Percentiles rank a stretch among this genome's conserved stretches.
phyloP scores from a whole-genome alignment of 2,888 invertebrate genomes.

The Drosophila kanekoi region DNA sequence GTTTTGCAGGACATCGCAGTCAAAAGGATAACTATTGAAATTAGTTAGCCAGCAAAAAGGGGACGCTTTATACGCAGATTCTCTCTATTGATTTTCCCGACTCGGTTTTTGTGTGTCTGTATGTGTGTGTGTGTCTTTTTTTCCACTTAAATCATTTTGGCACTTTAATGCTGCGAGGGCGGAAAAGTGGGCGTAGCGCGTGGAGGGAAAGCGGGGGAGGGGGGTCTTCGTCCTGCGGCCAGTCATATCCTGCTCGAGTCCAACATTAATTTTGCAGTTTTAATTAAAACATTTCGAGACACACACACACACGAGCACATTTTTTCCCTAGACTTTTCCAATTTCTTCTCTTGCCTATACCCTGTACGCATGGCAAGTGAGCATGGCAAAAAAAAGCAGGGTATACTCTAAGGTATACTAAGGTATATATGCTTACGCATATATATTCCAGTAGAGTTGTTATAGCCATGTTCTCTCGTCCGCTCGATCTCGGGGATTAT shows the following conservation, averaged over 20 bases:
- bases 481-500: no score
- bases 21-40: constrained; percentile 80
- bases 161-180: constrained; percentile 64
- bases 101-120: neutral
- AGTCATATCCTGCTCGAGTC: constrained; percentile 49
- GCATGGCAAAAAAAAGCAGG: no score
- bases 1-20: constrained; percentile 27
- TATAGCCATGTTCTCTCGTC: no score
- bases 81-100: constrained; percentile 61
- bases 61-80: constrained; percentile 22
- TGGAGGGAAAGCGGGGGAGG: no score
- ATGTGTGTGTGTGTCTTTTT: neutral
- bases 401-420: no score
- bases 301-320: constrained; percentile 17
- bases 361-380: no score
- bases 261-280: constrained; percentile 78
- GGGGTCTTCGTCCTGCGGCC: constrained; percentile 11
- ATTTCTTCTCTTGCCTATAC: constrained; percentile 10
- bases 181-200: neutral
- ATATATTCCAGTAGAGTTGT: no score
- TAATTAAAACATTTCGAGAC: constrained; percentile 73
- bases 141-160: constrained; percentile 69
- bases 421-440: no score
- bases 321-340: constrained; percentile 25
- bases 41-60: constrained; percentile 65